These are phyloP conservation scores for Trididemnum nubilum DNA, from an alignment of 23 tunicate species.

Conservation along the genomic window DNA sequence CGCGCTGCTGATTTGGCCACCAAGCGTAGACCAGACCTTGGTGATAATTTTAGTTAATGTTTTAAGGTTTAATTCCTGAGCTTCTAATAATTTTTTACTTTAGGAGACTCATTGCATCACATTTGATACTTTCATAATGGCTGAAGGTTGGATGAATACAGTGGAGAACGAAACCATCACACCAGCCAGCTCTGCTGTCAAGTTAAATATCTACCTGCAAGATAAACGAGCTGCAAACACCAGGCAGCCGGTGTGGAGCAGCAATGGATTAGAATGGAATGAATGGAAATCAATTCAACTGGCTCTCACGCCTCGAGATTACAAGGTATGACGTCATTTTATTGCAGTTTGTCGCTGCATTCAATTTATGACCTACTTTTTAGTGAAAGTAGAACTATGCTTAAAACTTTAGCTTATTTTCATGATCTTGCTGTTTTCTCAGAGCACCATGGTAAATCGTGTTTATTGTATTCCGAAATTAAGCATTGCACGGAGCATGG, in stretches of 20 bases:
- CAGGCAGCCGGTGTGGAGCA: slow-evolving; percentile 74
- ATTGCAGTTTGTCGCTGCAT: slow-evolving; percentile 10
- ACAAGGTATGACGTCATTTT: slow-evolving; percentile 68
- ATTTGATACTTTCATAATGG: slow-evolving; percentile 49
- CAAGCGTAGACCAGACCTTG: too few relatives aligned
- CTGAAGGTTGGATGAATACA: not conserved
- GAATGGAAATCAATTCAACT: slow-evolving; percentile 76
- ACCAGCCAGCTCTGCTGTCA: slow-evolving; percentile 16
- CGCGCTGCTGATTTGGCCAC: too few relatives aligned
- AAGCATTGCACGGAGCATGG: too few relatives aligned
- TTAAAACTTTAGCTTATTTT: too few relatives aligned
- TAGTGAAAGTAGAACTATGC: too few relatives aligned
- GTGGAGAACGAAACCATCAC: slow-evolving; percentile 11
- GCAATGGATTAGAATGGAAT: slow-evolving; percentile 10
- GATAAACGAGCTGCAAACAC: slow-evolving; percentile 23
- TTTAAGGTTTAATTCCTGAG: too few relatives aligned
- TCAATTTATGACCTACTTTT: too few relatives aligned
- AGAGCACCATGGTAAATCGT: too few relatives aligned
- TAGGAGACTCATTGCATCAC: slow-evolving; percentile 93
- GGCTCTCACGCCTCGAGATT: slow-evolving; percentile 73
- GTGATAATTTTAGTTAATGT: too few relatives aligned
- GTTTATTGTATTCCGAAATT: too few relatives aligned
- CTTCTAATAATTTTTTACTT: too few relatives aligned
- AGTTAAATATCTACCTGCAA: slow-evolving; percentile 58
- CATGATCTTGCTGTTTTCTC: too few relatives aligned